Percentiles rank a stretch among this genome's conserved stretches.
phyloP scores from a whole-genome alignment of 2,797 vertebrate species.

The Clamator glandarius region DNA sequence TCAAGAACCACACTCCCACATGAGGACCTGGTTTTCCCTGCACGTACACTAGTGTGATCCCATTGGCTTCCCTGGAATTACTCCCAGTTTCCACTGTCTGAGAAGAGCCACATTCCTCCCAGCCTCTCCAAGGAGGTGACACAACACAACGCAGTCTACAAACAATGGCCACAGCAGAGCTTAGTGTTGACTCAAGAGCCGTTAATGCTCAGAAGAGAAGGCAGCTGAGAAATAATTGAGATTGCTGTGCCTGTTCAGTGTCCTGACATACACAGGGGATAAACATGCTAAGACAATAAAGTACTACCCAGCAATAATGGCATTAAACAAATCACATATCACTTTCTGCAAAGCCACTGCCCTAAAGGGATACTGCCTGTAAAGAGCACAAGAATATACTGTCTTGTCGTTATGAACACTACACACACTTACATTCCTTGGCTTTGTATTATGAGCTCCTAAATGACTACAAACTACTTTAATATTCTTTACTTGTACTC shows the following conservation, averaged over 20 bases:
- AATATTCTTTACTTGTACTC: not conserved
- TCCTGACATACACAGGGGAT: not conserved
- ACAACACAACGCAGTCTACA: not conserved
- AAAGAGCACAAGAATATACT: not conserved
- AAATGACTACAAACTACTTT: not conserved
- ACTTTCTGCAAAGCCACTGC: constrained; percentile 15
- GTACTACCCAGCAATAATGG: not conserved
- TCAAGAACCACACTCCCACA: not conserved
- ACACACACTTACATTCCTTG: not conserved
- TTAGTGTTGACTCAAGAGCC: not conserved
- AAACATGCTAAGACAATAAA: not conserved
- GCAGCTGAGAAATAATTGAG: constrained; percentile 31
- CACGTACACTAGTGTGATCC: not conserved
- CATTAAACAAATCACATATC: not conserved
- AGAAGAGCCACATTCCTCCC: not conserved
- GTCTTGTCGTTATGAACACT: not conserved
- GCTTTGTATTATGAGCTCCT: constrained; percentile 1
- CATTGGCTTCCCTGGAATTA: not conserved
- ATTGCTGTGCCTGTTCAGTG: not conserved
- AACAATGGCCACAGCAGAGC: not conserved
- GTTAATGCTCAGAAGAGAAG: not conserved
- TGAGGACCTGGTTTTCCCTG: not conserved
- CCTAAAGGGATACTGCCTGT: constrained; percentile 18
- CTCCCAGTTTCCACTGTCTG: not conserved
- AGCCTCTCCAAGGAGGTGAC: constrained; percentile 12